Evolutionary conservation across 2,888 invertebrate species (phyloP).

Genomic region (Phortica okadai): DNA sequence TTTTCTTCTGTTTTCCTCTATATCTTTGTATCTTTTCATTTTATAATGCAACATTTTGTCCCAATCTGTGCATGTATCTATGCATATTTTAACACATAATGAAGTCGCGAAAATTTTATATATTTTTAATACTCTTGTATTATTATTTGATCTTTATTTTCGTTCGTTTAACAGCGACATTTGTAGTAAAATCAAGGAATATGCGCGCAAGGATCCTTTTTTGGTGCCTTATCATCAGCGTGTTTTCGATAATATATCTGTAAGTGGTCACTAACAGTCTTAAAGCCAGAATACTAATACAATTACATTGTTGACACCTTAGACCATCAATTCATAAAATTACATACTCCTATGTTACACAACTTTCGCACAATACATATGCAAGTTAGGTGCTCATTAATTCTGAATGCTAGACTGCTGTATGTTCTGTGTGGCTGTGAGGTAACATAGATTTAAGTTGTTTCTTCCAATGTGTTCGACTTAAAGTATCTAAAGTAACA

Average conservation of each 20-base stretch:
- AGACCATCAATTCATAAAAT: too few relatives aligned
- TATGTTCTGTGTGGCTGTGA: too few relatives aligned
- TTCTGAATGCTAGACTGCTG: not conserved
- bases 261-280: constrained; percentile 45
- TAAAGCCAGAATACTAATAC: not conserved
- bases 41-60: not conserved
- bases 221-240: constrained; percentile 87
- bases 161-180: constrained; percentile 78
- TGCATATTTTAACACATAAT: not conserved
- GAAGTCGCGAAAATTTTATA: not conserved
- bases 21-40: not conserved
- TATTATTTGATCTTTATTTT: constrained; percentile 40
- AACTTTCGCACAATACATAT: not conserved
- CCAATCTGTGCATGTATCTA: not conserved
- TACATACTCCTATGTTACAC: not conserved
- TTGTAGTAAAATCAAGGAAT: constrained; percentile 83
- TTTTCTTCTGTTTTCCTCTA: constrained; percentile 19
- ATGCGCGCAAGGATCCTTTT: constrained; percentile 85
- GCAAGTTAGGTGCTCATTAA: not conserved
- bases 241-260: constrained; percentile 84
- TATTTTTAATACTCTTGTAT: constrained; percentile 27
- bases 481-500: not conserved
- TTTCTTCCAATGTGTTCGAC: not conserved
- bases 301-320: too few relatives aligned
- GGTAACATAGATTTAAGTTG: not conserved